Base-by-base conservation (phyloP, 2,113 vertebrate genomes). In the Nymphicus hollandicus region DNA sequence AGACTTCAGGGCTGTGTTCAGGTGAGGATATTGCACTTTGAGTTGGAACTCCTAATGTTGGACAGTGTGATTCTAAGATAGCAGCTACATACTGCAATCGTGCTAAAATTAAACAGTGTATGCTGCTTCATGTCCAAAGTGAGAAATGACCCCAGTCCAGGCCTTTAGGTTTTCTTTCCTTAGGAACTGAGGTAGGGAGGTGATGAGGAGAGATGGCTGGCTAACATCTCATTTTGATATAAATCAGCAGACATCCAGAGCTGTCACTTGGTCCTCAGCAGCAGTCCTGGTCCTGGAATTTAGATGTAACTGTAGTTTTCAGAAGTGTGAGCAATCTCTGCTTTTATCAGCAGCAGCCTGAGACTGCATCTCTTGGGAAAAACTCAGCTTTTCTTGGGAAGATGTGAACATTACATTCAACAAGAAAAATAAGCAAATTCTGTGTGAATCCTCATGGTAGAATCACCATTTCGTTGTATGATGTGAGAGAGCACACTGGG, bases 381-480 rank as follows among this genome's bases (percentile, higher is more conserved):
- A 96, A 89, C 63, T 80, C 71, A 60, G 44, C 61, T 90, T 91
- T 88, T 86, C 50, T 66, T 92, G 85, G 49, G 35, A 81, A 96
- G 81, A 70, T 78, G 27, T 47, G 78, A 77, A 58, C 14, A 28
- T 70, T 74, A 43, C 52, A 71, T 86, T 83, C 83, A 94, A 81
- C 2, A 33, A 72, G 72, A 50, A 84, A 92, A 81, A 58, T 43
- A 86, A 91, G 23, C 33, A 90, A 29, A 20, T 93, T 11, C 64
- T 17, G 0, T 46, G 4, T 90, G 79, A 68, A 90, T 80, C 50
- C 33, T 81, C 8, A 3, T 24, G 20, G 76, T 47, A 22, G 82
- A 91, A 86, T 88, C 55, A 63, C 63, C 47, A 25, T 92, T 93
- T 87, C 27, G 39, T 80, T 78, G 22, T 50, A 23, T 29, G 60